phyloP scores from a whole-genome alignment of 1,140 invertebrate species.

The Drosophila seguyi region DNA sequence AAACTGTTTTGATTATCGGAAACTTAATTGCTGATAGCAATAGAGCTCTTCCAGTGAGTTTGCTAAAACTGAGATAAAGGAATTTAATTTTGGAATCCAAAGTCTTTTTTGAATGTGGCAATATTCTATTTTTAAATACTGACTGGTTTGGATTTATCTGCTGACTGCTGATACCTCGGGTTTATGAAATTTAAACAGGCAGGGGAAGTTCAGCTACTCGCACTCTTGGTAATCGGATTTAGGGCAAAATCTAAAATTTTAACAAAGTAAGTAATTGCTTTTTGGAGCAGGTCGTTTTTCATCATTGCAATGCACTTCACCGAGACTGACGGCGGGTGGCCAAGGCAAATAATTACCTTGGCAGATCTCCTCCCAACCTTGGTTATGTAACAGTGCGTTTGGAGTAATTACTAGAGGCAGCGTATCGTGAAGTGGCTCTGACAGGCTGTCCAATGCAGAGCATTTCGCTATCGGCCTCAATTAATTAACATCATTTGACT shows the following conservation, averaged over 20 bases:
- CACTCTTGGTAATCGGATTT: not conserved
- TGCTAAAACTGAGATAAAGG: slow-evolving; percentile 29
- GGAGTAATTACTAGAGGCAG: slow-evolving; percentile 51
- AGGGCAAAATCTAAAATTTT: not conserved
- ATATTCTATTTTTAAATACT: slow-evolving; percentile 16
- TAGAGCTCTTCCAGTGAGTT: slow-evolving; percentile 3
- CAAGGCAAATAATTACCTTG: slow-evolving; percentile 7
- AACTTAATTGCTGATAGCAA: slow-evolving; percentile 11
- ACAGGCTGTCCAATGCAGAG: slow-evolving; percentile 61
- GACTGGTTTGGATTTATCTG: slow-evolving; percentile 10
- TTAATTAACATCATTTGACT: slow-evolving; percentile 84
- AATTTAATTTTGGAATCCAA: slow-evolving; percentile 21
- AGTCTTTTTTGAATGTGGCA: slow-evolving; percentile 31
- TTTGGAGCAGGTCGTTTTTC: slow-evolving; percentile 21
- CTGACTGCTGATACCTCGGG: not conserved
- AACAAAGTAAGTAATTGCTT: not conserved
- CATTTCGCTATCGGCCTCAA: slow-evolving; percentile 67
- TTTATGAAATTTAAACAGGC: not conserved
- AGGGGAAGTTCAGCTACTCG: not conserved
- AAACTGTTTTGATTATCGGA: slow-evolving; percentile 58
- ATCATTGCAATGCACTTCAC: slow-evolving; percentile 27
- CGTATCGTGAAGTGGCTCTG: slow-evolving; percentile 43
- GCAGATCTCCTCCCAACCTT: slow-evolving; percentile 12
- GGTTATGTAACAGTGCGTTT: slow-evolving; percentile 47
- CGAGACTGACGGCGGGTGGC: not conserved